Conservation (phyloP, 2,797 vertebrate genomes). For the Spinibarbus caldwelli region DNA sequence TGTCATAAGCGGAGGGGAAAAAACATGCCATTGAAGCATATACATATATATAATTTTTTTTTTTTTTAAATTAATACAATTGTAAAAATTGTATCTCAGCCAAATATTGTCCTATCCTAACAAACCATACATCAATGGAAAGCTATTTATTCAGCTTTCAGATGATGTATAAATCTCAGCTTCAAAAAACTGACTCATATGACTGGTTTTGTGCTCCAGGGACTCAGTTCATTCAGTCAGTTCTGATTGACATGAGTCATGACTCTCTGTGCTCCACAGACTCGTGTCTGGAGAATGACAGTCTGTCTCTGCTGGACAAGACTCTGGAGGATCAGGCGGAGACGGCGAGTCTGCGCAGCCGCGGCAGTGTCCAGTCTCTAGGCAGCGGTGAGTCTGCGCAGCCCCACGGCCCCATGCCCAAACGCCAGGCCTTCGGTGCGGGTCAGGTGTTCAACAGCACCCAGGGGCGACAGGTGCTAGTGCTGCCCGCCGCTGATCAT, state of each 20-base stretch:
- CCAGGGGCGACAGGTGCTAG: conserved; percentile 85
- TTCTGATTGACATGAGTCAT: background rate
- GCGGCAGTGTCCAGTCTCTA: conserved; percentile 84
- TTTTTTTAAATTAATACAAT: too few relatives aligned
- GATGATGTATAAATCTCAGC: too few relatives aligned
- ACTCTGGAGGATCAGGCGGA: conserved; percentile 86
- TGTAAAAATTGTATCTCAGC: too few relatives aligned
- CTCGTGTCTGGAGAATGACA: conserved; percentile 95
- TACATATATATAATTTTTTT: too few relatives aligned
- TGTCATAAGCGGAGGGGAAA: too few relatives aligned
- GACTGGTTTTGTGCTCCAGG: too few relatives aligned
- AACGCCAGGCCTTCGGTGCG: conserved; percentile 86
- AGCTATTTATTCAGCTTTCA: too few relatives aligned
- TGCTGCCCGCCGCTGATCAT: conserved; percentile 91
- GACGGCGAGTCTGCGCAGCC: conserved; percentile 86
- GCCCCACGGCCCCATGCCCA: conserved; percentile 89
- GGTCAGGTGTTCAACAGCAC: conserved; percentile 95
- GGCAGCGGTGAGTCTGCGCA: conserved; percentile 72
- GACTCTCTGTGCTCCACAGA: conserved; percentile 74
- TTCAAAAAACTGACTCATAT: too few relatives aligned
- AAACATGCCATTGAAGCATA: too few relatives aligned
- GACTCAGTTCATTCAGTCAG: background rate
- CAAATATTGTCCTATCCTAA: too few relatives aligned
- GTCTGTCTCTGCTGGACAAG: conserved; percentile 91
- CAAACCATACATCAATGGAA: too few relatives aligned